phyloP scores from a whole-genome alignment of 1,140 invertebrate species.

The Platorchestia sp. region DNA sequence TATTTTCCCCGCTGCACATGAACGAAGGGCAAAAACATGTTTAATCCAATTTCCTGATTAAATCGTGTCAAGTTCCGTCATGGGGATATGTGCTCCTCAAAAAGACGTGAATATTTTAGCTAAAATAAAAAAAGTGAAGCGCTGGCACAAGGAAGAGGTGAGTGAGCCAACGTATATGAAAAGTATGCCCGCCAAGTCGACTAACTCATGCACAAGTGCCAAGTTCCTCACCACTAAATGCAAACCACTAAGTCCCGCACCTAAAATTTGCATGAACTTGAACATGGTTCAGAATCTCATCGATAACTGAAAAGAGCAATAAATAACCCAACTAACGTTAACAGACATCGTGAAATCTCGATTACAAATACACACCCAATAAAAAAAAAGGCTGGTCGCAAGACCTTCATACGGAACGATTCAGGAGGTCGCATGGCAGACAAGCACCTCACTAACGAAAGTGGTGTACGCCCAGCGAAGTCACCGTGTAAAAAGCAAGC shows the following conservation, averaged over 20 bases:
- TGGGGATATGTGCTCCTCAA: background rate
- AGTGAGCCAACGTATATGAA: constrained; percentile 24
- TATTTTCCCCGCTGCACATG: too few relatives aligned
- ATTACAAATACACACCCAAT: background rate
- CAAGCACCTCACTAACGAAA: background rate
- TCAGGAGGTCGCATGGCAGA: background rate
- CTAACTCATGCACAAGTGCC: background rate
- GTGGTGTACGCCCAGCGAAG: background rate
- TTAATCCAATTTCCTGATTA: background rate
- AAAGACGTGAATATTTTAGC: background rate
- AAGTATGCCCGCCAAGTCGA: constrained; percentile 16
- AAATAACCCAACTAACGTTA: background rate
- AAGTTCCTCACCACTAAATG: constrained; percentile 1
- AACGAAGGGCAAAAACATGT: too few relatives aligned
- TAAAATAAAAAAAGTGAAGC: background rate
- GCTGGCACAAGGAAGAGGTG: background rate
- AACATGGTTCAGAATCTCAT: background rate
- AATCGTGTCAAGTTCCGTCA: background rate
- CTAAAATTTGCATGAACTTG: background rate
- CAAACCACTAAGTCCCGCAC: background rate
- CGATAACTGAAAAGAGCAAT: background rate
- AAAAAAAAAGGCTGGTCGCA: background rate
- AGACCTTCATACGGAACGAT: background rate
- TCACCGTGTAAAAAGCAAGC: background rate
- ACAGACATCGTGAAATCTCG: background rate